These are phyloP conservation scores for Nyctibius bracteatus DNA, from an alignment of 2,113 vertebrate species.

Conservation along the genomic window DNA sequence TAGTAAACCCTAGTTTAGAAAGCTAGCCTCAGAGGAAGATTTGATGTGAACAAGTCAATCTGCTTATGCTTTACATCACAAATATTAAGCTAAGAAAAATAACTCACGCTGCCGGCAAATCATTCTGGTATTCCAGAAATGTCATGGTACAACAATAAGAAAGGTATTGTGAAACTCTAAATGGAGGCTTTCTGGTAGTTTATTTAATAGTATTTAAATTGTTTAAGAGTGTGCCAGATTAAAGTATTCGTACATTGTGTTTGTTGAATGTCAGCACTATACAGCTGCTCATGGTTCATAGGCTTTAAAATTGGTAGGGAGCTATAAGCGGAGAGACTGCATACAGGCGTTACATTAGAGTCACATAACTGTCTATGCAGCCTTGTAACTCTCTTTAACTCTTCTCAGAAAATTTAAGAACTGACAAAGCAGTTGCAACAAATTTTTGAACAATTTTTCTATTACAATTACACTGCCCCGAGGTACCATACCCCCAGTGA, in stretches of 20 bases:
- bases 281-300: background rate
- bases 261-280: background rate
- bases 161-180: background rate
- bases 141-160: background rate
- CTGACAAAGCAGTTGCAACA: background rate
- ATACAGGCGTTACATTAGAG: background rate
- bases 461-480: background rate
- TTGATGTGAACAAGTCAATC: background rate
- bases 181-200: background rate
- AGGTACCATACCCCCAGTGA: background rate
- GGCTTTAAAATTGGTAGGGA: background rate
- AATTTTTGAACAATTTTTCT: background rate
- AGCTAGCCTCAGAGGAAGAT: background rate
- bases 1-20: background rate
- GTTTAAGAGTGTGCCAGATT: background rate
- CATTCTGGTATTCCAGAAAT: background rate
- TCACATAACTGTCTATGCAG: background rate
- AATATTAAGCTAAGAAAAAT: background rate
- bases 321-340: background rate
- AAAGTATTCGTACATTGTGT: background rate
- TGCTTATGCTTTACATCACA: background rate
- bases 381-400: background rate
- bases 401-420: background rate
- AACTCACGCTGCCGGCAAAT: background rate
- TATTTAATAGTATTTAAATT: background rate